These are phyloP conservation scores for Trichonephila clavata DNA, from an alignment of 1,140 invertebrate genomes.

Conservation along the genomic window DNA sequence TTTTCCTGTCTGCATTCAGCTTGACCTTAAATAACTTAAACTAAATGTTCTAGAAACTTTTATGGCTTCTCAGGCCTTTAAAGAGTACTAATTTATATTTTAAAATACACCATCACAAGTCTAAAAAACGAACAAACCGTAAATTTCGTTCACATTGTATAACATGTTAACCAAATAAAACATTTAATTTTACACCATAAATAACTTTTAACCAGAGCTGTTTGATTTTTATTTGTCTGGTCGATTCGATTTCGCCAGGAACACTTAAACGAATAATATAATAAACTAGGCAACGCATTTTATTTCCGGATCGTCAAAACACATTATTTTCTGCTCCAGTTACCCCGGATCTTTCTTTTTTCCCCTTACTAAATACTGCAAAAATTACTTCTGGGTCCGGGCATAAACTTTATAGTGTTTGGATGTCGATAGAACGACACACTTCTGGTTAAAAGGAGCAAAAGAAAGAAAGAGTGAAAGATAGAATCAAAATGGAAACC, in stretches of 20 bases:
- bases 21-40: too few species aligned
- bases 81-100: too few species aligned
- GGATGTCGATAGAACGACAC: not conserved
- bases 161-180: too few species aligned
- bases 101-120: too few species aligned
- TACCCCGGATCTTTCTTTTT: not conserved
- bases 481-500: slow-evolving; percentile 38
- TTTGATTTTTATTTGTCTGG: not conserved
- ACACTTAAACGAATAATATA: not conserved
- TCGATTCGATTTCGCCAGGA: not conserved
- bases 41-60: too few species aligned
- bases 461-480: slow-evolving; percentile 14
- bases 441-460: not conserved
- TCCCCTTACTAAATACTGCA: not conserved
- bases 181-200: too few species aligned
- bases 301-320: not conserved
- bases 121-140: too few species aligned
- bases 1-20: too few species aligned
- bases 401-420: not conserved
- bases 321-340: not conserved
- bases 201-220: too few species aligned
- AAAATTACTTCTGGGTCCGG: not conserved
- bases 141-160: too few species aligned
- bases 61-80: too few species aligned
- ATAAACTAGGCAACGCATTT: not conserved